These are phyloP conservation scores for Leptobrachium ailaonicum DNA, from an alignment of 2,113 vertebrate species.

Conservation along the genomic window DNA sequence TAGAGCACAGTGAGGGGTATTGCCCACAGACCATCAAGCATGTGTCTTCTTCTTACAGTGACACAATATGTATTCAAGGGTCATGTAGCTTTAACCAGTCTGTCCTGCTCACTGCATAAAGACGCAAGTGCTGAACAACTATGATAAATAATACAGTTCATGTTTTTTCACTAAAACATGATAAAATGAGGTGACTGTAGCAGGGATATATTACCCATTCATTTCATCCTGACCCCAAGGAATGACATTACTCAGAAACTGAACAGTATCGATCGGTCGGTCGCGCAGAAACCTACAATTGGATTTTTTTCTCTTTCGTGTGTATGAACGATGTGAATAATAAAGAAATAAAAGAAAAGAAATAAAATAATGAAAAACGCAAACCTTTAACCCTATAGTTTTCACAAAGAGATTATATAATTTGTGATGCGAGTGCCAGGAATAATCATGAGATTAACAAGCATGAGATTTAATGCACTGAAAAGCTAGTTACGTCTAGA, in stretches of 20 bases:
- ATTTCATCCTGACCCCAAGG: conserved; percentile 9
- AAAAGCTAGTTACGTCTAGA: conserved; percentile 14
- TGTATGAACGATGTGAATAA: too few relatives aligned
- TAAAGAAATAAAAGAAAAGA: too few relatives aligned
- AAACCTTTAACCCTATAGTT: too few relatives aligned
- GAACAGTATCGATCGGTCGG: conserved; percentile 30
- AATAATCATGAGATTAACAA: too few relatives aligned
- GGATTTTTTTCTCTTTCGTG: conserved; percentile 12
- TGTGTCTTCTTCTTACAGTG: conserved; percentile 12
- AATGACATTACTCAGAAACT: conserved; percentile 22
- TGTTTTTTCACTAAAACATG: conserved; percentile 11
- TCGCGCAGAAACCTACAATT: conserved; percentile 4
- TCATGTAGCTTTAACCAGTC: background rate
- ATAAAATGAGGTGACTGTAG: conserved; percentile 17
- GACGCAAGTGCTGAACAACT: background rate
- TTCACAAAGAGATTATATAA: too few relatives aligned
- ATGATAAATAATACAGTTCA: conserved; percentile 7
- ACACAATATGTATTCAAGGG: conserved; percentile 19
- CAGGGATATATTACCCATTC: conserved; percentile 18
- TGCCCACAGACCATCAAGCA: background rate
- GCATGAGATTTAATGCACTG: too few relatives aligned
- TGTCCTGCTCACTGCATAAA: background rate
- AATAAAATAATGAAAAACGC: too few relatives aligned
- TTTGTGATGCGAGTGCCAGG: too few relatives aligned
- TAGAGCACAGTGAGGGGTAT: conserved; percentile 6